Base-by-base conservation (phyloP, 2,113 vertebrate genomes). In the Lophochroa leadbeateri region DNA sequence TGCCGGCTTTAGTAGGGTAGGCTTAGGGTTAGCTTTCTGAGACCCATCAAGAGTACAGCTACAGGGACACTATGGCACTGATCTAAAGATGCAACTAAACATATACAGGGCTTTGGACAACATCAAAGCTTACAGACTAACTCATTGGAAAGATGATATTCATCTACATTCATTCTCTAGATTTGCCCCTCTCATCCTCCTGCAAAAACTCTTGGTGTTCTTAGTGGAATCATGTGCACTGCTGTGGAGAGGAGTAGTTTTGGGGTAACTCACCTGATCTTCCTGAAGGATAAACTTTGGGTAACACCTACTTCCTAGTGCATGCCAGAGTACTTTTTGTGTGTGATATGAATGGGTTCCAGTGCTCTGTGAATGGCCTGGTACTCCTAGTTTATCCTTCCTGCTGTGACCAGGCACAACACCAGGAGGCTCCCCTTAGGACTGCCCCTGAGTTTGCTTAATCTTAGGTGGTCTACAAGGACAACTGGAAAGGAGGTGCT, bases 311-410 rank as follows among this genome's bases (percentile, higher is more conserved):
- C n/a, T 75, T 58, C 33, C 64, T 53, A 93, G n/a, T 13, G 33
- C 24, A 33, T 3, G 2, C 3, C 35, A 55, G 63, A n/a, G n/a
- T n/a, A n/a, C 3, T 0, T 8, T 33, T 28, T 79, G 29, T 41
- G 25, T 12, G 3, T 47, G 10, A 49, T 19, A 84, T 7, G 23
- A 84, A 39, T 15, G 33, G 8, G 9, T 55, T 77, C 27, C 12
- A 74, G 37, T 29, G 12, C 41, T 84, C 74, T 74, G 41, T 70
- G 33, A 74, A 74, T 7, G 27, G 33, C 37, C 35, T 69, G 9
- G 43, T 64, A 67, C 19, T 82, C 46, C 24, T 17, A 3, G 35
- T 50, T 86, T 86, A 55, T 17, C 74, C 44, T 28, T 87, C 52
- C 69, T 84, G 60, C 46, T 83, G 47, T 41, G 28, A 71, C n/a